These are phyloP conservation scores for Progne subis DNA, from an alignment of 2,113 vertebrate genomes.

Conservation along the genomic window DNA sequence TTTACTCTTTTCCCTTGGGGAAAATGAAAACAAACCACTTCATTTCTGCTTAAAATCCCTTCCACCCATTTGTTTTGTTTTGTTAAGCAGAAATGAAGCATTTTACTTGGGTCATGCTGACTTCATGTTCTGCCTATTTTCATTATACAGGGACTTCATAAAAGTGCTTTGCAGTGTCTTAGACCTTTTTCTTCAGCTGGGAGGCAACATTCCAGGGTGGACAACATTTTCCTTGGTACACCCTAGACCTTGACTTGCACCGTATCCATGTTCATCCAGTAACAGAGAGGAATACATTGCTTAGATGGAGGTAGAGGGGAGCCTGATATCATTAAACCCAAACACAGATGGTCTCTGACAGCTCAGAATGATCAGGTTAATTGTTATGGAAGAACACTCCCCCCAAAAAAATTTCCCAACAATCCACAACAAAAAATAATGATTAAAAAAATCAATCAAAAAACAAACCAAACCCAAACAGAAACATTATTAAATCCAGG, in stretches of 20 bases:
- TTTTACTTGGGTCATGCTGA: constrained; percentile 30
- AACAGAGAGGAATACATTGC: background rate
- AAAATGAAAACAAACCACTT: background rate
- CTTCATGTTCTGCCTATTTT: background rate
- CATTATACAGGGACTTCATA: background rate
- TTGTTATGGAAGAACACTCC: background rate
- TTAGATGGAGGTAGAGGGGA: background rate
- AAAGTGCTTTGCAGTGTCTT: background rate
- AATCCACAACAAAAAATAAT: background rate
- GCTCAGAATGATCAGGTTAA: background rate
- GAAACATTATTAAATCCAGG: background rate
- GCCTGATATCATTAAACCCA: background rate
- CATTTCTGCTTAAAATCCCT: background rate
- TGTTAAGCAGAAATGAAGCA: background rate
- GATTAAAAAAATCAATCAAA: background rate
- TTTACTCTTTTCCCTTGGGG: background rate
- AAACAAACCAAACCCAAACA: background rate
- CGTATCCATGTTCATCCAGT: background rate
- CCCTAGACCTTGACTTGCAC: background rate
- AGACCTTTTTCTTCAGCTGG: background rate
- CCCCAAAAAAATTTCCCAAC: background rate
- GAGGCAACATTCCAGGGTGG: background rate
- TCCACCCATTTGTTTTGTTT: constrained; percentile 10
- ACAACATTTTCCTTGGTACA: background rate
- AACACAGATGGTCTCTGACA: background rate